Conservation (phyloP, 1,140 invertebrate genomes). For the Saxidomus purpurata region DNA sequence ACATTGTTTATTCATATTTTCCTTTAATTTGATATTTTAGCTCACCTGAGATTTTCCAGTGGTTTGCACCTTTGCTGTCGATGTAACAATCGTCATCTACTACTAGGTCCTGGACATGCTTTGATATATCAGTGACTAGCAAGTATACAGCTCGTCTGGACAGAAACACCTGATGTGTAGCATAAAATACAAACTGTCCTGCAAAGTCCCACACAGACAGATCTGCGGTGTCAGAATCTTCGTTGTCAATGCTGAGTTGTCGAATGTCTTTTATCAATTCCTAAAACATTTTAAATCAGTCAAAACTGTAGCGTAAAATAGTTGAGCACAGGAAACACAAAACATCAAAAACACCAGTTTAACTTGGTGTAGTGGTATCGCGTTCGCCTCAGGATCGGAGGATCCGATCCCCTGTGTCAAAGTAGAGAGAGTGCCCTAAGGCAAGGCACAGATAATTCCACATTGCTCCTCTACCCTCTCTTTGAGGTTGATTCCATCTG, state of each 20-base stretch:
- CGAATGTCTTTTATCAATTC: neutral
- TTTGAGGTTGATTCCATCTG: too few species aligned
- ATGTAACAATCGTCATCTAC: constrained; percentile 2
- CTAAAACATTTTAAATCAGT: neutral
- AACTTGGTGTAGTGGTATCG: neutral
- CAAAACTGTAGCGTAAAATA: neutral
- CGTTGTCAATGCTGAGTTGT: neutral
- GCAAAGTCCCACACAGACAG: constrained; percentile 34
- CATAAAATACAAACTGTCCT: constrained; percentile 26
- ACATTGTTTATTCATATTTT: too few species aligned
- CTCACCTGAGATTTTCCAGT: constrained; percentile 20
- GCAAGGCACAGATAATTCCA: too few species aligned
- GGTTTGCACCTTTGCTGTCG: neutral
- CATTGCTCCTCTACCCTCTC: too few species aligned
- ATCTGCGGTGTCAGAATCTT: neutral
- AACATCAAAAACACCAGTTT: neutral
- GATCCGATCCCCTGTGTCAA: too few species aligned
- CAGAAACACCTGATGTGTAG: constrained; percentile 26
- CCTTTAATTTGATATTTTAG: too few species aligned
- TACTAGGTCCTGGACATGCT: neutral
- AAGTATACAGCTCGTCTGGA: neutral
- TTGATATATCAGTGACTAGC: constrained; percentile 13
- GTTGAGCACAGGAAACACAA: neutral
- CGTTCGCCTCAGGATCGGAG: too few species aligned
- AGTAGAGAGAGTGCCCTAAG: too few species aligned